Base-by-base conservation (phyloP, 1,140 invertebrate genomes). In the Anastatus disparis region DNA sequence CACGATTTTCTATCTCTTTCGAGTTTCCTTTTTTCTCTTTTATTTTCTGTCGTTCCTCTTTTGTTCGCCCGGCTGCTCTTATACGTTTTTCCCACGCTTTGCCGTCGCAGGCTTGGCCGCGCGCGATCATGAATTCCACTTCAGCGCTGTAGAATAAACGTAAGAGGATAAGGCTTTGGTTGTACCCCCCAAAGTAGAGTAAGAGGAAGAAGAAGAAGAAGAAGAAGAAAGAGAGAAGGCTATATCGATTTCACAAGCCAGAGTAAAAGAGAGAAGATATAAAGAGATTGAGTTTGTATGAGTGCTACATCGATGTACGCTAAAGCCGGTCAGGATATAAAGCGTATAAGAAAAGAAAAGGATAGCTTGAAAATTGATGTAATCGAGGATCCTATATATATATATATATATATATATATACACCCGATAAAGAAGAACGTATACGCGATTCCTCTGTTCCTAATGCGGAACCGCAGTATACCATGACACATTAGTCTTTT, bases 131-230 rank as follows among this genome's bases (percentile, higher is more conserved):
- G 50, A 55, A 66, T 66, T 66, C 50, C 35, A 55, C 50, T 66
- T 66, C 24, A 44, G 52, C 63, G 50, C 15, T 26, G 35, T 40
- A 35, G 27, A 67, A 67, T 46, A 55, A 67, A 62, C 35, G 63
- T 61, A 58, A 59, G 70, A 66, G 40, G 61, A 65, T 56, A 59
- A 63, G 55, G 53, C 17, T 52, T 53, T 15, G n/a, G n/a, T n/a
- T n/a, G n/a, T n/a, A n/a, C n/a, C n/a, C n/a, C n/a, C n/a, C n/a
- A n/a, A n/a, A n/a, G n/a, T n/a, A n/a, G n/a, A n/a, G n/a, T n/a
- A n/a, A n/a, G n/a, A n/a, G n/a, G n/a, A n/a, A n/a, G n/a, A n/a
- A n/a, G n/a, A n/a, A n/a, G n/a, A n/a, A n/a, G n/a, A n/a, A n/a
- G 46, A 50, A 62, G 17, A 46, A 31, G n/a, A n/a, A 22, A 13